A percentile compares a stretch with the other conserved stretches of the same genome.
phyloP scores from a whole-genome alignment of 2,888 invertebrate species.

The Dasypogon diadema region DNA sequence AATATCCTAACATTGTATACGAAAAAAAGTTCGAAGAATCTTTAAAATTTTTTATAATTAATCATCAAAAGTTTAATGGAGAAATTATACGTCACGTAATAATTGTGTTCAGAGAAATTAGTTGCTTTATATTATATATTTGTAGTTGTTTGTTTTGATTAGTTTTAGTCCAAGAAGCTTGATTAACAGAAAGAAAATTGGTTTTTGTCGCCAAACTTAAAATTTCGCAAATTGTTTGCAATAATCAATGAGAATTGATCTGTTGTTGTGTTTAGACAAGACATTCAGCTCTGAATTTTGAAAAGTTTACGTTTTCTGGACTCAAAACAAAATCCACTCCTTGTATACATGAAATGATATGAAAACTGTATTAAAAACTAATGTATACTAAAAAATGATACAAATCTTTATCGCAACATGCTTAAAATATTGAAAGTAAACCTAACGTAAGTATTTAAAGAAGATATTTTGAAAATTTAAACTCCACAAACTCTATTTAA shows the following conservation, averaged over 20 bases:
- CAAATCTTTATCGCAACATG: slow-evolving; percentile 33
- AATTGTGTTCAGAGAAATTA: slow-evolving; percentile 16
- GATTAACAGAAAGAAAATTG: background rate
- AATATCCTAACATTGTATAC: slow-evolving; percentile 49
- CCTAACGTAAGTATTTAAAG: slow-evolving; percentile 6
- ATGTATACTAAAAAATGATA: slow-evolving; percentile 41
- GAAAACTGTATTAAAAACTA: slow-evolving; percentile 19
- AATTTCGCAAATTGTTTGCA: too few species aligned
- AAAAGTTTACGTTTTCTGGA: too few species aligned
- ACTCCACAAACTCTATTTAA: slow-evolving; percentile 1
- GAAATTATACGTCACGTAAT: slow-evolving; percentile 7
- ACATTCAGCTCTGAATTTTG: too few species aligned
- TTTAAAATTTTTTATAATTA: slow-evolving; percentile 29
- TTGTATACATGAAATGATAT: background rate
- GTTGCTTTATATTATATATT: background rate
- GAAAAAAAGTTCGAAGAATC: slow-evolving; percentile 39
- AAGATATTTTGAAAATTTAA: slow-evolving; percentile 21
- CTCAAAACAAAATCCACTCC: background rate
- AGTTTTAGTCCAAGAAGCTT: background rate
- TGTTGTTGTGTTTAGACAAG: too few species aligned
- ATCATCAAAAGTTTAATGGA: background rate
- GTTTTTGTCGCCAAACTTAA: too few species aligned
- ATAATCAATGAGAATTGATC: too few species aligned
- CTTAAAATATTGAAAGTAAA: slow-evolving; percentile 40
- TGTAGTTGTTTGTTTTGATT: background rate